These are phyloP conservation scores for honey bee (Apis mellifera) DNA, from an alignment of 1,140 invertebrate species.

Conservation along the genomic window Amel_HAv3.1 CM009937.2:10282001-10282500, in stretches of 20 bases:
- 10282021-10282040: too few species aligned
- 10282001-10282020: too few species aligned
- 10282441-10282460: neutral
- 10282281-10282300: conserved; percentile 5
- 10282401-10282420: neutral
- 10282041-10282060: conserved; percentile 23
- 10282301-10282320: conserved; percentile 25
- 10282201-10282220: conserved; percentile 28
- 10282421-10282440: neutral
- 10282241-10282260: conserved; percentile 56
- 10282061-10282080: conserved; percentile 40
- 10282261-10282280: conserved; percentile 29
- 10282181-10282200: conserved; percentile 5
- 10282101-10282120: neutral
- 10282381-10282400: conserved; percentile 5
- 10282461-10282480: neutral
- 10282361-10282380: conserved; percentile 13
- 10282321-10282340: conserved; percentile 26
- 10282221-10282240: conserved; percentile 52
- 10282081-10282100: conserved; percentile 4
- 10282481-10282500: neutral
- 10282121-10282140: neutral
- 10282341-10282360: conserved; percentile 17
- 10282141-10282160: conserved; percentile 35
- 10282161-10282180: conserved; percentile 3